Conservation (phyloP, 2,797 vertebrate genomes). For the Triplophysa yarkandensis region DNA sequence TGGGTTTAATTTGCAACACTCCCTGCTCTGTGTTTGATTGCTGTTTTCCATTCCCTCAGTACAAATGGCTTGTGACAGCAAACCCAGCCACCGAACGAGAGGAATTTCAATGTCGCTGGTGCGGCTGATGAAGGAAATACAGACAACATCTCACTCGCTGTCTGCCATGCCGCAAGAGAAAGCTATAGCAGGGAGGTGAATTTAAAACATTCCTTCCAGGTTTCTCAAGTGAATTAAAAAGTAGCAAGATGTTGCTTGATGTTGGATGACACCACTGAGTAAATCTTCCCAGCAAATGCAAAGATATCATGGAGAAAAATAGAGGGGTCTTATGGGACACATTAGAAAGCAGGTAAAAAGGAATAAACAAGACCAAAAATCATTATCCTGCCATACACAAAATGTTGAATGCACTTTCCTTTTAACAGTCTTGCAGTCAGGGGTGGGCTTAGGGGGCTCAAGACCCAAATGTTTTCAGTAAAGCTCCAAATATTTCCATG, state of each 20-base stretch:
- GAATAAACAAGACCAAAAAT: too few relatives aligned
- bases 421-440: too few relatives aligned
- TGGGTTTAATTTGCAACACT: conserved; percentile 58
- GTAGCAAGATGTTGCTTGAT: not conserved
- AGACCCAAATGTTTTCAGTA: too few relatives aligned
- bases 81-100: conserved; percentile 45
- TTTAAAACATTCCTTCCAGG: conserved; percentile 17
- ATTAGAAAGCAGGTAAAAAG: too few relatives aligned
- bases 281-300: not conserved
- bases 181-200: conserved; percentile 3
- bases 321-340: too few relatives aligned
- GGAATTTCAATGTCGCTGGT: conserved; percentile 58
- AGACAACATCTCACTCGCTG: conserved; percentile 1
- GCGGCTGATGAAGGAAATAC: conserved; percentile 2
- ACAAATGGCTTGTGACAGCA: conserved; percentile 61
- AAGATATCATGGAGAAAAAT: not conserved
- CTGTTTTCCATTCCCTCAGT: conserved; percentile 55
- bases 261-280: not conserved
- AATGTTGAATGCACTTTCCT: too few relatives aligned
- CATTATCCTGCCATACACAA: too few relatives aligned
- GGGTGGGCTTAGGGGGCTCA: too few relatives aligned
- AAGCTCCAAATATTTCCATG: too few relatives aligned
- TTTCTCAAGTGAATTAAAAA: conserved; percentile 1
- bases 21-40: conserved; percentile 51
- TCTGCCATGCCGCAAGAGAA: not conserved